These are phyloP conservation scores for Apotomis turbidana DNA, from an alignment of 2,888 invertebrate genomes.

Conservation along the genomic window DNA sequence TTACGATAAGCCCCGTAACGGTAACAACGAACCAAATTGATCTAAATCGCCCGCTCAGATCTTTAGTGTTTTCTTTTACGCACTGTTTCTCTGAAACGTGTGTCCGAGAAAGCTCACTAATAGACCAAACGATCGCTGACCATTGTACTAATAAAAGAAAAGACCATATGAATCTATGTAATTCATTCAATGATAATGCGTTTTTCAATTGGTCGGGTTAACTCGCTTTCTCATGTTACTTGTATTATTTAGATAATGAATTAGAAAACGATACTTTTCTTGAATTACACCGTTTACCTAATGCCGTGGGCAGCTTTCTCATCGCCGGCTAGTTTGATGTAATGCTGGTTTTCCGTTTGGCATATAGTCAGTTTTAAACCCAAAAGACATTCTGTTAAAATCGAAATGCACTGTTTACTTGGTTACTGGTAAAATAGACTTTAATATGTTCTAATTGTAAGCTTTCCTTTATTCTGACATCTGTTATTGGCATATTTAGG, in stretches of 20 bases:
- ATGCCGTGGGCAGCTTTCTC: constrained; percentile 7
- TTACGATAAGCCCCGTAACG: constrained; percentile 16
- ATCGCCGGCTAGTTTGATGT: not conserved
- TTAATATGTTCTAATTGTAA: no score
- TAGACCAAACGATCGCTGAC: not conserved
- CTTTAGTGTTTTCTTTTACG: constrained; percentile 35
- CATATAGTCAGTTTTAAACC: not conserved
- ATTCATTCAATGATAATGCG: constrained; percentile 16
- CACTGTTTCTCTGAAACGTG: constrained; percentile 30
- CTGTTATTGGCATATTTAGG: no score
- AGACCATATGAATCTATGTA: not conserved
- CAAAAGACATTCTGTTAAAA: no score
- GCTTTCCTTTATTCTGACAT: no score
- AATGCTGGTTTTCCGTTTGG: constrained; percentile 1
- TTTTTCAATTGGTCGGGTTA: constrained; percentile 4
- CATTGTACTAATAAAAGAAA: constrained; percentile 14
- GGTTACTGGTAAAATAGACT: no score
- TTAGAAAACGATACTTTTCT: constrained; percentile 30
- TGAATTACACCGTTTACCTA: constrained; percentile 21
- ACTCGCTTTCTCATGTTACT: constrained; percentile 15
- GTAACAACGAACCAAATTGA: constrained; percentile 9
- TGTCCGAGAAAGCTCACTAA: constrained; percentile 25
- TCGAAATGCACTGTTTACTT: no score
- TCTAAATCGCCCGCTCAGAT: constrained; percentile 20
- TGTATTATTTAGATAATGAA: constrained; percentile 14